Evolutionary conservation across 2,113 vertebrate genomes (phyloP).

Genomic region (Hipposideros armiger): DNA sequence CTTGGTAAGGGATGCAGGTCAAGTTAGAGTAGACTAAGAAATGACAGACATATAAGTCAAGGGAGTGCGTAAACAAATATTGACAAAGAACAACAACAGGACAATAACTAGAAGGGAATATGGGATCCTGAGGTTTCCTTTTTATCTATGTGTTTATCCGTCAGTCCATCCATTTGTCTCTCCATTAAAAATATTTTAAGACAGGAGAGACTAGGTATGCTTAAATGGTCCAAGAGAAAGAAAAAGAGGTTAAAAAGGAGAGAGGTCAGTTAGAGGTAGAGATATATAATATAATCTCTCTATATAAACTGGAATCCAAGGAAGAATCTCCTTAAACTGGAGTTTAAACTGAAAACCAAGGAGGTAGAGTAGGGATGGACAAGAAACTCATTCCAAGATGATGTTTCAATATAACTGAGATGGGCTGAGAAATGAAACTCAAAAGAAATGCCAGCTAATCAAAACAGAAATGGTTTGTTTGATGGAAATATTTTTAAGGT

Average conservation of each 20-base stretch:
- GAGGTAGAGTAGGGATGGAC: background rate
- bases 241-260: background rate
- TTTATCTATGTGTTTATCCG: background rate
- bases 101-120: background rate
- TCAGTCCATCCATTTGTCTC: background rate
- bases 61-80: background rate
- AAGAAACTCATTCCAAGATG: background rate
- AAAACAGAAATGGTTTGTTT: background rate
- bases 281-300: background rate
- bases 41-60: too few relatives aligned
- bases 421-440: background rate
- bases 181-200: background rate
- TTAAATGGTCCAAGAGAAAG: background rate
- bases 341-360: background rate
- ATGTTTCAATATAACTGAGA: background rate
- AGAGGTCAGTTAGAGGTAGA: background rate
- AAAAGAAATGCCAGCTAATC: background rate
- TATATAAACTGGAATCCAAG: background rate
- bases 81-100: background rate
- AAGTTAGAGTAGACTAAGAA: background rate
- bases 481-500: background rate
- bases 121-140: background rate
- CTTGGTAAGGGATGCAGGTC: rapidly evolving
- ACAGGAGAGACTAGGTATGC: background rate
- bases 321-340: background rate